Percentiles rank a stretch among this genome's conserved stretches.
These are phyloP conservation scores for Drosophila quinaria DNA, from an alignment of 2,888 invertebrate genomes.

Conservation along the genomic window DNA sequence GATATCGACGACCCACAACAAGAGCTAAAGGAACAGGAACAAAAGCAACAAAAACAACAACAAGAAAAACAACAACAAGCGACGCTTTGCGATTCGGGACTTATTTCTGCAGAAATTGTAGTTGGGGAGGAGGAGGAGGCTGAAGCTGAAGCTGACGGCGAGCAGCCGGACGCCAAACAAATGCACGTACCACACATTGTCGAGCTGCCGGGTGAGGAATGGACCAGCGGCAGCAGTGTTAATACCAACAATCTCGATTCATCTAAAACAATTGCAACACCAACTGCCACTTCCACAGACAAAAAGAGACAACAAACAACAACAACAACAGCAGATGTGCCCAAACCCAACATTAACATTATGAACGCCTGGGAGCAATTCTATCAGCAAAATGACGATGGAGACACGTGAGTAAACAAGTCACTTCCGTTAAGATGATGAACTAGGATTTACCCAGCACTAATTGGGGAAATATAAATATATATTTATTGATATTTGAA, in stretches of 20 bases:
- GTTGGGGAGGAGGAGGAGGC: constrained; percentile 39
- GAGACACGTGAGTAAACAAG: constrained; percentile 92
- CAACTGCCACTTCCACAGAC: constrained; percentile 34
- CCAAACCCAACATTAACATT: constrained; percentile 64
- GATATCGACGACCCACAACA: constrained; percentile 31
- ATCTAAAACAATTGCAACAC: constrained; percentile 38
- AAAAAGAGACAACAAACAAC: constrained; percentile 48
- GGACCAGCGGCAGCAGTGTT: constrained; percentile 73
- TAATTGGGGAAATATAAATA: not conserved
- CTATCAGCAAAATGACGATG: constrained; percentile 93
- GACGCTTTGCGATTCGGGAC: constrained; percentile 61
- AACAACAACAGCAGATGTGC: constrained; percentile 18
- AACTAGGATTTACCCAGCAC: constrained; percentile 7
- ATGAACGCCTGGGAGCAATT: constrained; percentile 88
- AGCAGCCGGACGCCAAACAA: constrained; percentile 57
- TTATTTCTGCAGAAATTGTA: constrained; percentile 57
- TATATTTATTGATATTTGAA: not conserved
- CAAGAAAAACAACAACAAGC: constrained; percentile 30
- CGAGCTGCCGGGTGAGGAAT: constrained; percentile 87
- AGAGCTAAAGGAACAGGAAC: constrained; percentile 29
- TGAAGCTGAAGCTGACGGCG: constrained; percentile 50
- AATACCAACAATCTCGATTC: constrained; percentile 61
- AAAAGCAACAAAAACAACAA: constrained; percentile 10
- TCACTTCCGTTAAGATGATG: constrained; percentile 55
- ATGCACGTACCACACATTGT: constrained; percentile 90